phyloP scores from a whole-genome alignment of 2,113 vertebrate species.

The Pimephales promelas region DNA sequence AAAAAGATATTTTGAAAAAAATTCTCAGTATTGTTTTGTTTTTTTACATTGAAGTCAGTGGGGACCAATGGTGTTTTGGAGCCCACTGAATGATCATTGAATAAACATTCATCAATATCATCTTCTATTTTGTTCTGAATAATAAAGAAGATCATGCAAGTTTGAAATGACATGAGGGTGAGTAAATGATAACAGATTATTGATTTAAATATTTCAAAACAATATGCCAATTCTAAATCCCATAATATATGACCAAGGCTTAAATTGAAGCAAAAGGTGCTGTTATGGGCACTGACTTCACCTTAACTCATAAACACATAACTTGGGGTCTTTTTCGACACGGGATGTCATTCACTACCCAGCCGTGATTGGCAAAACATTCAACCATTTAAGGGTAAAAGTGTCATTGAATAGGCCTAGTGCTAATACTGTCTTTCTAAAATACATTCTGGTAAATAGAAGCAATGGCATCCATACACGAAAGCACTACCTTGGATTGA shows the following conservation, averaged over 20 bases:
- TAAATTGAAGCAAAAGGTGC: background rate
- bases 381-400: background rate
- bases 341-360: too few relatives aligned
- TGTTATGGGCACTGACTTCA: background rate
- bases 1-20: background rate
- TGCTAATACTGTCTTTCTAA: background rate
- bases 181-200: background rate
- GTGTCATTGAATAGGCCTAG: background rate
- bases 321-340: too few relatives aligned
- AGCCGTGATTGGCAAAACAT: too few relatives aligned
- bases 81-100: background rate
- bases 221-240: background rate
- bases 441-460: background rate
- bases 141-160: background rate
- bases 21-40: background rate
- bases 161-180: background rate
- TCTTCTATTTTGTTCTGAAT: background rate
- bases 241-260: background rate
- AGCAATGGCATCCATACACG: background rate
- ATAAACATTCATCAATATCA: background rate
- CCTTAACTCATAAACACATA: background rate
- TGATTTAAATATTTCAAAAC: background rate
- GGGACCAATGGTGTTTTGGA: background rate
- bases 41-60: background rate
- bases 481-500: slow-evolving; percentile 4